Evolutionary conservation across 2,888 invertebrate species (phyloP).

Genomic region (Venustoraphidia nigricollis): DNA sequence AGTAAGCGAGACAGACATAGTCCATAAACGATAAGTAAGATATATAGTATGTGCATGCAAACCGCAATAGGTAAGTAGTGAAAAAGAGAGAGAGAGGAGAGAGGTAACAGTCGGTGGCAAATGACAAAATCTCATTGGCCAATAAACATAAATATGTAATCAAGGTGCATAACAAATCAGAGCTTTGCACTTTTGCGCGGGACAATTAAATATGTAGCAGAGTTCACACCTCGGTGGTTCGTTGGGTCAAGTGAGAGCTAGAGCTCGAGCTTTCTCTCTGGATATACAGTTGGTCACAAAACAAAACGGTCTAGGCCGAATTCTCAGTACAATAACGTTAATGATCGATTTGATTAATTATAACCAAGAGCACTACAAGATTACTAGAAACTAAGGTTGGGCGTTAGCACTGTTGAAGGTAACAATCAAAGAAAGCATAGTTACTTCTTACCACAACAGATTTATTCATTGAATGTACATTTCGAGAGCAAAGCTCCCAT

Average conservation of each 20-base stretch:
- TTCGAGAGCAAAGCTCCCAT: no score
- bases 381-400: no score
- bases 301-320: no score
- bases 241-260: neutral
- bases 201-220: conserved; percentile 6
- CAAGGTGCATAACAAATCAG: conserved; percentile 5
- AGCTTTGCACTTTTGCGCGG: conserved; percentile 6
- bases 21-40: neutral
- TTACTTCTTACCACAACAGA: no score
- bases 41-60: neutral
- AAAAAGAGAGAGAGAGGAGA: neutral
- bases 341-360: no score
- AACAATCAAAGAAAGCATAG: no score
- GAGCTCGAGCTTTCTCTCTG: neutral
- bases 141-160: conserved; percentile 5
- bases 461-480: no score
- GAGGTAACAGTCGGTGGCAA: neutral
- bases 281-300: no score
- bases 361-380: no score
- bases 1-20: neutral
- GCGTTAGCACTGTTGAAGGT: no score
- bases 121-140: conserved; percentile 1
- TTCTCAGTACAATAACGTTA: no score
- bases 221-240: conserved; percentile 5
- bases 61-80: neutral